Percentiles rank a stretch among this genome's conserved stretches.
Evolutionary conservation across 2,888 invertebrate species (phyloP).

Genomic region (Drosophila kambysellisi): DNA sequence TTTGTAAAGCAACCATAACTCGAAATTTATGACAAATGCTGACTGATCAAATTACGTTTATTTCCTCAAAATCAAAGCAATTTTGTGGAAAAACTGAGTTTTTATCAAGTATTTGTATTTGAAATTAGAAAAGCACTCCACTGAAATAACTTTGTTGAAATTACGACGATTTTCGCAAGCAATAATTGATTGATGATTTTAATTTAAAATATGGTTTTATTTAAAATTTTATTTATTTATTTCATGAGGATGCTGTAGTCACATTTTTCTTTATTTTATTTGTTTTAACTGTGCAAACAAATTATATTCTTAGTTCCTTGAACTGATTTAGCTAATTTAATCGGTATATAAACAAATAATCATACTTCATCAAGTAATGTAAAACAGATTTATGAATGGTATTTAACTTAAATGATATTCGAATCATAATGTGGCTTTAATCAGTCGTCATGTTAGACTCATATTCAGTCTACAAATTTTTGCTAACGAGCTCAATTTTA

Average conservation of each 20-base stretch:
- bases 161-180: not conserved
- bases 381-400: not conserved
- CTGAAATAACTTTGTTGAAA: not conserved
- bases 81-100: no score
- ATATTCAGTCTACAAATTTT: conserved; percentile 6
- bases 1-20: no score
- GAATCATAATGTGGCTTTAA: conserved; percentile 6
- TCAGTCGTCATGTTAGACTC: conserved; percentile 12
- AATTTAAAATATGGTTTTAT: not conserved
- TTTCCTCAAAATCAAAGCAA: not conserved
- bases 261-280: not conserved
- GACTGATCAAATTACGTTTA: no score
- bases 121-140: not conserved
- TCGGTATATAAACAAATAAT: not conserved
- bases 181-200: not conserved
- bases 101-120: not conserved
- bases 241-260: not conserved
- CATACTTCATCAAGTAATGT: not conserved
- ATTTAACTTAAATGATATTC: not conserved
- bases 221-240: not conserved
- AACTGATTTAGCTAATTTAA: not conserved
- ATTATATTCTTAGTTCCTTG: not conserved
- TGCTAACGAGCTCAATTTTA: conserved; percentile 58
- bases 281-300: not conserved
- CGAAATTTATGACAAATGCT: no score